Evolutionary conservation across 2,113 vertebrate genomes (phyloP).

Genomic region (Beaufortia kweichowensis): DNA sequence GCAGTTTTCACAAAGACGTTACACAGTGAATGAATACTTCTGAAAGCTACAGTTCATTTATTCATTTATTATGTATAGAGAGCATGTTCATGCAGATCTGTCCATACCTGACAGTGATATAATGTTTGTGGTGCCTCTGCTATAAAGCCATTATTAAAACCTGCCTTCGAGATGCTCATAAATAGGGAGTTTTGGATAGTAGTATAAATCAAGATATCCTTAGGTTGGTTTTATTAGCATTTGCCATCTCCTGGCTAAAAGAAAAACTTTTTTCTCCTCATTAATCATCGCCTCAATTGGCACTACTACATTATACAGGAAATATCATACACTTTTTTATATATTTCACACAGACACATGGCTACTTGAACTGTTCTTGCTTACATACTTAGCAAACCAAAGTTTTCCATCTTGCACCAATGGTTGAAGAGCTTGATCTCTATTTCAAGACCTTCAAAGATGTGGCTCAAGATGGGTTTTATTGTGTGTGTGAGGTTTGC

Average conservation of each 20-base stretch:
- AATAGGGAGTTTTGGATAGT: conserved; percentile 30
- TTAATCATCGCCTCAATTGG: conserved; percentile 35
- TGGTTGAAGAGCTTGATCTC: background rate
- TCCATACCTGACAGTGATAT: conserved; percentile 12
- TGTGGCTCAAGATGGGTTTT: conserved; percentile 38
- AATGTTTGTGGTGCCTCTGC: background rate
- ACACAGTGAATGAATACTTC: conserved; percentile 30
- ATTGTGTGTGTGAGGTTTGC: conserved; percentile 43
- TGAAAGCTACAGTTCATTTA: conserved; percentile 14
- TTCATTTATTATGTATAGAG: conserved; percentile 27
- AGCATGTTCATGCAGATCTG: conserved; percentile 34
- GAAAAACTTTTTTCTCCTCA: conserved; percentile 28
- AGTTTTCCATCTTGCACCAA: conserved; percentile 19
- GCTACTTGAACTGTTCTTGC: too few relatives aligned
- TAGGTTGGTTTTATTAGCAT: conserved; percentile 23
- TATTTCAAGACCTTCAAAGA: conserved; percentile 46
- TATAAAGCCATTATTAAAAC: conserved; percentile 27
- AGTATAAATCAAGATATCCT: conserved; percentile 31
- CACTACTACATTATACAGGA: background rate
- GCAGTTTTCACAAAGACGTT: conserved; percentile 40
- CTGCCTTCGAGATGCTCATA: conserved; percentile 7
- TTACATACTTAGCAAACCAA: background rate
- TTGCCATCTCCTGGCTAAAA: conserved; percentile 15
- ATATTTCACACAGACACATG: too few relatives aligned
- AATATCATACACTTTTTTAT: background rate